Evolutionary conservation across 2,888 invertebrate species (phyloP), one percentile per base, ranked within the genome.

Genomic region (Cataglyphis albicans): DNA sequence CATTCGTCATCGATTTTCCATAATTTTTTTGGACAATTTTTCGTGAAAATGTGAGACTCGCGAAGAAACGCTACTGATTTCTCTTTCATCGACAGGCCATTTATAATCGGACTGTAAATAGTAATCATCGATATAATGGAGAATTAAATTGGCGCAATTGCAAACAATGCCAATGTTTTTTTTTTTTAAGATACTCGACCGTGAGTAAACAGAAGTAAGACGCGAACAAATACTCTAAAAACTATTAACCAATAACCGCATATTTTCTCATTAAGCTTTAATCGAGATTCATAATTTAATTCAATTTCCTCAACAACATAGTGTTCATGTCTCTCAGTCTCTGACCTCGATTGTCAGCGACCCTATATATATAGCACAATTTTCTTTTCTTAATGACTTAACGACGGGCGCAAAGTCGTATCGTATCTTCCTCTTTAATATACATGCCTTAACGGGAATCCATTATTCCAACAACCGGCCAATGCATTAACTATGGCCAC

Each of bases 371-470:
- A 48, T 78, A 76, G 48, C 78, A 57, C 61, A 67, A 76, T 68
- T 78, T 82, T 70, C 55, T 55, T 67, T 82, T 35, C 65, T 67
- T 82, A 70, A 78, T 59, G 70, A 61, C 68, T 70, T 41, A 67
- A 76, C 68, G 68, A 73, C 61, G 63, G 44, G 73, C 25, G 74
- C 65, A 59, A 67, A 67, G 57, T 65, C 64, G 21, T 57, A 68
- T 64, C 74, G 82, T 55, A 59, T 82, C 82, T 82, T 88, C 88
- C 89, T 87, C 89, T 89, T 89, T 89, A 89, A 89, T 81, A 52
- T 48, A 57, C 82, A 61, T 72, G 63, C 87, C 87, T 88, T 84
- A 89, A 89, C 70, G 81, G 84, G 75, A 83, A 88, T 87, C 76
- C 86, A 85, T 88, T 87, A 87, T 87, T 85, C 86, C 82, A 81